Evolutionary conservation across 2,888 invertebrate genomes (phyloP).

Genomic region (Pristionchus arcanus): DNA sequence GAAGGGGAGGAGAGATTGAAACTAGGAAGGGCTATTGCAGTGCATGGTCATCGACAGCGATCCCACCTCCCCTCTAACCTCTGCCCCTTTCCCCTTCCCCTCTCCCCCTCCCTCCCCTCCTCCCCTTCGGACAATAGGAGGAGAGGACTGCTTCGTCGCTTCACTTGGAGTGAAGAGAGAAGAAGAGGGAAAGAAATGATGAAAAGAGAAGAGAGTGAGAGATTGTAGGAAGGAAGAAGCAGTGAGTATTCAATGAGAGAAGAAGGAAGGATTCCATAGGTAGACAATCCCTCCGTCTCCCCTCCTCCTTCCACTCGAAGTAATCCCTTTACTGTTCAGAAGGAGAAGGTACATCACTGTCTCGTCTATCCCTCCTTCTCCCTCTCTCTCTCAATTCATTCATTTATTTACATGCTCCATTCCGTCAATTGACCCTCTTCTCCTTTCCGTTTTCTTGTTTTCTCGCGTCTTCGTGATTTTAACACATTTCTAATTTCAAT

Average conservation of each 20-base stretch:
- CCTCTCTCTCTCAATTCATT: background rate
- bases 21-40: background rate
- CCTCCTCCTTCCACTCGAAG: background rate
- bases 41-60: background rate
- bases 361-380: background rate
- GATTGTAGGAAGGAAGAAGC: slow-evolving; percentile 38
- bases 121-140: slow-evolving; percentile 46
- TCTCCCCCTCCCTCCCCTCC: background rate
- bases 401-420: background rate
- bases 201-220: slow-evolving; percentile 44
- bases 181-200: slow-evolving; percentile 46
- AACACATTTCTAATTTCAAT: background rate
- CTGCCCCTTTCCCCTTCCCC: background rate
- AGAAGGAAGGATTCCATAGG: background rate
- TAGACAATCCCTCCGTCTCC: slow-evolving; percentile 34
- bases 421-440: slow-evolving; percentile 13
- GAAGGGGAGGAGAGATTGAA: slow-evolving; percentile 10
- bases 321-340: slow-evolving; percentile 23
- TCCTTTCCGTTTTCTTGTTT: background rate
- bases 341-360: background rate
- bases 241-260: slow-evolving; percentile 39
- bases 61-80: background rate
- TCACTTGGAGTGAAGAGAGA: slow-evolving; percentile 39
- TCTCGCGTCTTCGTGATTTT: slow-evolving; percentile 5
- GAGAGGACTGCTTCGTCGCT: slow-evolving; percentile 40